Evolutionary conservation across 2,888 invertebrate species (phyloP), one percentile per base, ranked within the genome.

Genomic region (Ochlodes sylvanus): DNA sequence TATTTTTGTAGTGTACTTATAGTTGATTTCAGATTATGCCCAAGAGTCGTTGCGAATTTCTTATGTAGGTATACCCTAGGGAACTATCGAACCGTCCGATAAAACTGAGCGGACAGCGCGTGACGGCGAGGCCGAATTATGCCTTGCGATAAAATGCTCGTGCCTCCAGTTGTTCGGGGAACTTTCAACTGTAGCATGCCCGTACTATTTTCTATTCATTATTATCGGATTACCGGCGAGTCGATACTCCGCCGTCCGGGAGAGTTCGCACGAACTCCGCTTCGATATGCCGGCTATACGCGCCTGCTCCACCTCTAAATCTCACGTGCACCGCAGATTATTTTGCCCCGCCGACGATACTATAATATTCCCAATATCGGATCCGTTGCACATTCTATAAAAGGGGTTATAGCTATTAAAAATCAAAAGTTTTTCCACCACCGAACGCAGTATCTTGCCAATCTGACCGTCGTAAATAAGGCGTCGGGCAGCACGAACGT

Each of bases 381-480:
- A n/a, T 50, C 14, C 9, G 50, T 63, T 71, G 63, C 70, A 70
- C 41, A 62, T 42, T 62, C 57, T 57, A 38, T 52, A 68, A 58
- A 63, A 69, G 60, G 56, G 17, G 42, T 57, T 52, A 17, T 52
- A 47, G 55, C 42, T 55, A 55, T 44, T 57, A 62, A 58, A 19
- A 44, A 32, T 62, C 38, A 57, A 69, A 71, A 66, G 69, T 70
- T 72, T 79, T 78, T 71, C 74, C 77, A 77, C 79, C 63, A 70
- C 67, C 63, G 70, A 71, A 70, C 73, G 71, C 75, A 75, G 79
- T 86, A 89, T 89, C 89, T 84, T 79, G 77, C 76, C 79, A 83
- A 88, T 88, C 89, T 85, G 82, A 75, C 75, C 79, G 79, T 84
- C 85, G 88, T 89, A 90, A 91, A 91, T 89, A 89, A 89, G 85